Conservation (phyloP, 2,888 invertebrate species). For the Endomychus coccineus region DNA sequence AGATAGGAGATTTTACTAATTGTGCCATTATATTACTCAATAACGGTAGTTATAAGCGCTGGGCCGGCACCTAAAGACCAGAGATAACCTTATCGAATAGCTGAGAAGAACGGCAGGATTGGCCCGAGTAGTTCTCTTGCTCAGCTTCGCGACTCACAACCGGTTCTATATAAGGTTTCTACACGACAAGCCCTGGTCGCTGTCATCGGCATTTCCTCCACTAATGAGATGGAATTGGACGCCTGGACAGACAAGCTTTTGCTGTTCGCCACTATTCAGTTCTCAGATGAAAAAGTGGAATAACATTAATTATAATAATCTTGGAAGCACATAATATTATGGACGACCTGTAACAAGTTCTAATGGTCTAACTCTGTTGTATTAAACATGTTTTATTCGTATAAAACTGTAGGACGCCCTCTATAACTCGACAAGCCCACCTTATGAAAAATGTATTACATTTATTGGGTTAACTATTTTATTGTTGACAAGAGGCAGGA, state of each 20-base stretch:
- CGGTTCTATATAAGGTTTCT: slow-evolving; percentile 44
- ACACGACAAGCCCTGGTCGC: slow-evolving; percentile 39
- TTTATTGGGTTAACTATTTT: too few species aligned
- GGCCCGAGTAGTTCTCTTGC: slow-evolving; percentile 33
- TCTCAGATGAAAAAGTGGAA: slow-evolving; percentile 12
- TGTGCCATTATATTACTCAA: slow-evolving; percentile 36
- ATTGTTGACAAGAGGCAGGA: too few species aligned
- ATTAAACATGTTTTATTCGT: too few species aligned
- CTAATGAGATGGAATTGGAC: slow-evolving; percentile 47
- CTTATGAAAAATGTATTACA: too few species aligned
- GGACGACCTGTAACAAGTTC: too few species aligned
- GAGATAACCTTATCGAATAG: slow-evolving; percentile 43
- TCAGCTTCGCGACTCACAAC: slow-evolving; percentile 31
- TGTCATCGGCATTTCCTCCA: slow-evolving; percentile 45
- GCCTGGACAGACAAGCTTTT: slow-evolving; percentile 44
- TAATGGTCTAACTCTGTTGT: too few species aligned
- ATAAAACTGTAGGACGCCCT: too few species aligned
- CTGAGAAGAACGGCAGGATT: slow-evolving; percentile 37
- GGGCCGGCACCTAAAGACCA: slow-evolving; percentile 36
- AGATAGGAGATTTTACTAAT: slow-evolving; percentile 26
- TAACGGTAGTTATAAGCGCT: slow-evolving; percentile 36
- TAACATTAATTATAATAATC: too few species aligned
- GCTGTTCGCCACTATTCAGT: slow-evolving; percentile 23
- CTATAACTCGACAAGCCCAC: too few species aligned
- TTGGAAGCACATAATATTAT: too few species aligned